These are phyloP conservation scores for Pogonognathellus flavescens DNA, from an alignment of 1,140 invertebrate species.

Conservation along the genomic window DNA sequence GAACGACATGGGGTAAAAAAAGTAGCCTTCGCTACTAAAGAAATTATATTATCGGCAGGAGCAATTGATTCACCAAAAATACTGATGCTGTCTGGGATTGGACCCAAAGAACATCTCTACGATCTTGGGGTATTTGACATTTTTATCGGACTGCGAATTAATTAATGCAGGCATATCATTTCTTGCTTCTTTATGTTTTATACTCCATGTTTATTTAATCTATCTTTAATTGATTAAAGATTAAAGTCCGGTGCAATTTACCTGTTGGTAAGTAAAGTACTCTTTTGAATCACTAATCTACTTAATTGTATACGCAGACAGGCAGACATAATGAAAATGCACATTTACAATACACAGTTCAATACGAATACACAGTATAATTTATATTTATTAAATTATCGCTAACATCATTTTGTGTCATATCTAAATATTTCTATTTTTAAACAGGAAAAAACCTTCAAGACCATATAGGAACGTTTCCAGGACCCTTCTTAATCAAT, in stretches of 20 bases:
- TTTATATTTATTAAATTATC: no score
- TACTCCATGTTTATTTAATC: neutral
- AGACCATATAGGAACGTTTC: slow-evolving; percentile 66
- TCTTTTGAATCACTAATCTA: no score
- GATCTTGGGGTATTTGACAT: slow-evolving; percentile 9
- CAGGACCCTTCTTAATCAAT: slow-evolving; percentile 64
- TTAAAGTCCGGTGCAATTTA: slow-evolving; percentile 59
- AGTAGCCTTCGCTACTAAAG: slow-evolving; percentile 65
- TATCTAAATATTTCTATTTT: no score
- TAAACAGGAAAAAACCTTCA: slow-evolving; percentile 59
- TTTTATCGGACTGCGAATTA: no score
- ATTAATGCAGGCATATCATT: no score
- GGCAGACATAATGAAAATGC: no score
- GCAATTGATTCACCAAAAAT: slow-evolving; percentile 31
- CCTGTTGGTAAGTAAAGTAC: slow-evolving; percentile 61
- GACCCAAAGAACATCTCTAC: slow-evolving; percentile 33
- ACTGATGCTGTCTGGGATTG: slow-evolving; percentile 45
- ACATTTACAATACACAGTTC: no score
- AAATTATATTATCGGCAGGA: slow-evolving; percentile 65
- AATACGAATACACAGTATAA: no score
- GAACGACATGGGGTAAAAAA: slow-evolving; percentile 57
- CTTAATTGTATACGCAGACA: no score
- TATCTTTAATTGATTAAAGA: slow-evolving; percentile 44
- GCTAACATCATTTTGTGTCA: no score
- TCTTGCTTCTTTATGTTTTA: neutral